Evolutionary conservation across 2,797 vertebrate genomes (phyloP).

Genomic region (Coendou prehensilis): DNA sequence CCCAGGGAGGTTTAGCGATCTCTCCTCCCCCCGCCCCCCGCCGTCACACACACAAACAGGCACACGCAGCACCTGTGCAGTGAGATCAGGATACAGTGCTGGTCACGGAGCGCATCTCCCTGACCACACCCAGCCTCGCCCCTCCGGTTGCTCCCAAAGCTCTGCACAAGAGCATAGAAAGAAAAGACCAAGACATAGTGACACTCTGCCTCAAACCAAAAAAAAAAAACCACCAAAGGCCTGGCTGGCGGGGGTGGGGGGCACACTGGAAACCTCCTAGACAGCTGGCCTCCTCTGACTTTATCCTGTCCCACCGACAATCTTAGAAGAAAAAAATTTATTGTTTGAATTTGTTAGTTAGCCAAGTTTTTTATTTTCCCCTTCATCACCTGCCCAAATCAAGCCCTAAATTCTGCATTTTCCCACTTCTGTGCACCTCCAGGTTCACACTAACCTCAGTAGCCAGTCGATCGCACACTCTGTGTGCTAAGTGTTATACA

Average conservation of each 20-base stretch:
- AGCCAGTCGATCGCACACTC: fast-evolving
- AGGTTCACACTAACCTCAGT: fast-evolving
- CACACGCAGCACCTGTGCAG: not conserved
- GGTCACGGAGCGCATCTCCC: not conserved
- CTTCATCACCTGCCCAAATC: no score
- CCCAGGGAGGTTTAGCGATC: not conserved
- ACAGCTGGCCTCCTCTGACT: not conserved
- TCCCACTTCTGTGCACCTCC: fast-evolving
- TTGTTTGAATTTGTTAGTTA: not conserved
- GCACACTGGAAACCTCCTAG: not conserved
- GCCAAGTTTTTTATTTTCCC: not conserved
- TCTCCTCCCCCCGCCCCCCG: no score
- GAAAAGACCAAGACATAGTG: not conserved
- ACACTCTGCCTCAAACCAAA: not conserved
- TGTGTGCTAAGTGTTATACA: fast-evolving
- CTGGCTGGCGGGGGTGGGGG: not conserved
- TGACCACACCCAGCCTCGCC: not conserved
- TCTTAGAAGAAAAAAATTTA: not conserved
- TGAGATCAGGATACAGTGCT: not conserved
- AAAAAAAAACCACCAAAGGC: not conserved
- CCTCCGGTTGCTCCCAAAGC: not conserved
- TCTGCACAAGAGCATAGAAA: not conserved
- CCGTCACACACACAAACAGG: not conserved
- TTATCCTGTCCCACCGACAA: not conserved
- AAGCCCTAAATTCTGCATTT: fast-evolving